Evolutionary conservation across 1,140 invertebrate genomes (phyloP).

Genomic region (Tetragonula clypearis): DNA sequence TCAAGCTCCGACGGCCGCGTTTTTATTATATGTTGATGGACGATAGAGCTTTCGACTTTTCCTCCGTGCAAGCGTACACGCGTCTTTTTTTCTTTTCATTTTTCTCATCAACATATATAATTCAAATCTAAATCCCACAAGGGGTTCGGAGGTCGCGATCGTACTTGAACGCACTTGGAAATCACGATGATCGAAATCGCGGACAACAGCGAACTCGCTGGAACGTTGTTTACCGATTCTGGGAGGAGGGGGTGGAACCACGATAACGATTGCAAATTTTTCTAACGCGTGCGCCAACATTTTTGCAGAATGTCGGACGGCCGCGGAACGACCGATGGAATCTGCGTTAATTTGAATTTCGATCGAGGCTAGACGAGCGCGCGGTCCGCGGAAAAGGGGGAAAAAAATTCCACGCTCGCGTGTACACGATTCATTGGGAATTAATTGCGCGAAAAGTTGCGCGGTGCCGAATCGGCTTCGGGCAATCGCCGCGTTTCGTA

Average conservation of each 20-base stretch:
- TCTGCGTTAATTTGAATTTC: slow-evolving; percentile 10
- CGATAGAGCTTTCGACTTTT: slow-evolving; percentile 51
- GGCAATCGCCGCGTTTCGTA: slow-evolving; percentile 27
- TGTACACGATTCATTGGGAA: slow-evolving; percentile 29
- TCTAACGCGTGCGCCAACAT: not conserved
- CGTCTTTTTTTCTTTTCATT: not conserved
- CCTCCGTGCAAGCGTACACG: not conserved
- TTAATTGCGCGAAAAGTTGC: slow-evolving; percentile 59
- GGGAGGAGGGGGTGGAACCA: too few species aligned
- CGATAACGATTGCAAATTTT: slow-evolving; percentile 26
- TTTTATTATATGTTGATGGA: slow-evolving; percentile 66
- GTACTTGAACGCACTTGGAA: not conserved
- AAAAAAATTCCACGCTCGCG: not conserved
- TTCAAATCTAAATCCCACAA: not conserved
- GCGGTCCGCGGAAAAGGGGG: too few species aligned
- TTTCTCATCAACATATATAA: not conserved
- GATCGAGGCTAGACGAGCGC: not conserved
- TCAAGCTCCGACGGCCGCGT: slow-evolving; percentile 54
- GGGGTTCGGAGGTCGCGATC: too few species aligned
- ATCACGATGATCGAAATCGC: not conserved
- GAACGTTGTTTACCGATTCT: slow-evolving; percentile 11
- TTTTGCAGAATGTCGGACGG: not conserved
- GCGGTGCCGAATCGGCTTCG: not conserved
- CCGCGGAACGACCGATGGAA: not conserved
- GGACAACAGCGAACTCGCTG: not conserved